These are phyloP conservation scores for Siniperca obscura DNA, from an alignment of 2,797 vertebrate genomes.

Conservation along the genomic window DNA sequence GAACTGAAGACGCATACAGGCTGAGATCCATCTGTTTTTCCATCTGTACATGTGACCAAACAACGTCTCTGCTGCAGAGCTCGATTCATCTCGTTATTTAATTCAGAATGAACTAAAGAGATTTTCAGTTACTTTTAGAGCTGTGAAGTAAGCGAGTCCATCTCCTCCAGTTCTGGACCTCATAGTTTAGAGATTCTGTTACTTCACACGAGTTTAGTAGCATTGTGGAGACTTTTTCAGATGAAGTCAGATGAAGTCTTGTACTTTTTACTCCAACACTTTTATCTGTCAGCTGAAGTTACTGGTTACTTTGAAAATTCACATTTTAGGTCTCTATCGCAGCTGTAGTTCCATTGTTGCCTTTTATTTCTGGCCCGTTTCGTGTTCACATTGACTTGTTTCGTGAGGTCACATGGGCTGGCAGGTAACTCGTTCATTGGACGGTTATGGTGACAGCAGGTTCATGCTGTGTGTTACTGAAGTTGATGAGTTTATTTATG, in stretches of 20 bases:
- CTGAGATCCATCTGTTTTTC: slow-evolving; percentile 28
- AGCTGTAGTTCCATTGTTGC: not conserved
- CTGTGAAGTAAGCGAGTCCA: not conserved
- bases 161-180: not conserved
- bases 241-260: no score
- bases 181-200: not conserved
- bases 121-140: not conserved
- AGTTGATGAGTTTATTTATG: no score
- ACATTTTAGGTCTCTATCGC: no score
- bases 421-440: not conserved
- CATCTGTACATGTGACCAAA: slow-evolving; percentile 9
- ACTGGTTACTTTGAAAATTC: not conserved
- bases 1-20: not conserved
- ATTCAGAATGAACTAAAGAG: not conserved
- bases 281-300: not conserved
- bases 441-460: no score
- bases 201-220: not conserved
- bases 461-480: no score
- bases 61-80: not conserved
- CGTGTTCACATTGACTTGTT: not conserved
- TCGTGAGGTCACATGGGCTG: not conserved
- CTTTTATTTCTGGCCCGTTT: not conserved
- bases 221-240: not conserved
- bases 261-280: not conserved
- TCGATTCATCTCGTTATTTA: not conserved